phyloP scores from a whole-genome alignment of 2,888 invertebrate genomes.

The Tridacna gigas region DNA sequence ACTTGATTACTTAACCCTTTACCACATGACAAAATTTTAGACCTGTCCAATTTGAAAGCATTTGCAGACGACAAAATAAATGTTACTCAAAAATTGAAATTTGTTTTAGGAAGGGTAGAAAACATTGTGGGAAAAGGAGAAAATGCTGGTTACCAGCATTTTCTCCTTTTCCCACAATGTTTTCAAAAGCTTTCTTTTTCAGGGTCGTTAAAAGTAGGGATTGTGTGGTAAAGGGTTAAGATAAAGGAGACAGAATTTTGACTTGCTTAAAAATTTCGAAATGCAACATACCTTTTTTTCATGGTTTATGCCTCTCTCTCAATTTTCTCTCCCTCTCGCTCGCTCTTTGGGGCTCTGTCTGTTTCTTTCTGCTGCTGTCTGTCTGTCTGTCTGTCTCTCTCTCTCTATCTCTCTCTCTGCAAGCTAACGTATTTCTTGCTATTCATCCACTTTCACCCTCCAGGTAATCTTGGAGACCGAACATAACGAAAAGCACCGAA shows the following conservation, averaged over 20 bases:
- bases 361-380: slow-evolving; percentile 2
- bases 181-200: background rate
- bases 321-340: background rate
- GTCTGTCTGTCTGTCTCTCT: slow-evolving; percentile 12
- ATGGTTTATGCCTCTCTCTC: too few relatives aligned
- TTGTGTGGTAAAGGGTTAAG: background rate
- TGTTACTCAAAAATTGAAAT: too few relatives aligned
- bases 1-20: too few relatives aligned
- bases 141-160: slow-evolving; percentile 1
- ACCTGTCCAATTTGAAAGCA: too few relatives aligned
- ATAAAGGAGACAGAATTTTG: background rate
- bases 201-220: background rate
- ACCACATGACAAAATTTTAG: too few relatives aligned
- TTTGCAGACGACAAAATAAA: too few relatives aligned
- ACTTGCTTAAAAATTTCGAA: too few relatives aligned
- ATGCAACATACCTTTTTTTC: too few relatives aligned
- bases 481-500: too few relatives aligned
- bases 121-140: background rate
- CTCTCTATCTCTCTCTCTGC: background rate
- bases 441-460: background rate
- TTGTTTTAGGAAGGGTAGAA: background rate
- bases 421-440: background rate
- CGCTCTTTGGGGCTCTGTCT: slow-evolving; percentile 1
- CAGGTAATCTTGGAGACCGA: background rate
- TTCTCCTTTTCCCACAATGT: background rate